Conservation (phyloP, 2,113 vertebrate species). For the Rhinopomastus cyanomelas region DNA sequence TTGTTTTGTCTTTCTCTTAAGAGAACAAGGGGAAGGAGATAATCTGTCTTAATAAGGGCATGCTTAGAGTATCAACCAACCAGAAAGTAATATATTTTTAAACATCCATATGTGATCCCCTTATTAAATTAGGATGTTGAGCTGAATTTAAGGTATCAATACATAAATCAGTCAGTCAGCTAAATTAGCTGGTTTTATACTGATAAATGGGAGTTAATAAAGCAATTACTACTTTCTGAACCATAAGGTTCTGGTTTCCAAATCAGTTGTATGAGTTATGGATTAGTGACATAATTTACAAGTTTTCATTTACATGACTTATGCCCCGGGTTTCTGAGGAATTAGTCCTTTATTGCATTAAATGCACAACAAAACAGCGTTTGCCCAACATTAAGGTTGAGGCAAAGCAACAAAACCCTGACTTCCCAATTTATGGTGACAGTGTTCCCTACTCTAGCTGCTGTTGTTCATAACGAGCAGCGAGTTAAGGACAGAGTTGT, state of each 20-base stretch:
- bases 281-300: slow-evolving; percentile 69
- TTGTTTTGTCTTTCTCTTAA: slow-evolving; percentile 63
- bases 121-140: slow-evolving; percentile 71
- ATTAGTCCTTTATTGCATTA: slow-evolving; percentile 54
- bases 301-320: slow-evolving; percentile 60
- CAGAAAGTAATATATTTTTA: slow-evolving; percentile 63
- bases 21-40: slow-evolving; percentile 59
- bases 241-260: slow-evolving; percentile 65
- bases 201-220: slow-evolving; percentile 73
- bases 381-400: not conserved
- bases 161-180: slow-evolving; percentile 72
- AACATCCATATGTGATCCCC: slow-evolving; percentile 65
- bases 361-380: not conserved
- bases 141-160: slow-evolving; percentile 65
- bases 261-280: slow-evolving; percentile 63
- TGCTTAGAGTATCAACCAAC: slow-evolving; percentile 54
- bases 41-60: slow-evolving; percentile 72
- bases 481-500: slow-evolving; percentile 48
- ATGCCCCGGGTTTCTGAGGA: slow-evolving; percentile 49
- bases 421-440: slow-evolving; percentile 28
- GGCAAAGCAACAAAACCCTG: slow-evolving; percentile 8
- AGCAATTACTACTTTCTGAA: slow-evolving; percentile 69
- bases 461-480: not conserved
- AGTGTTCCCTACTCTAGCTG: not conserved
- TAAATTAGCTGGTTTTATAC: slow-evolving; percentile 67